phyloP scores from a whole-genome alignment of 2,113 vertebrate species.

The Takifugu flavidus region DNA sequence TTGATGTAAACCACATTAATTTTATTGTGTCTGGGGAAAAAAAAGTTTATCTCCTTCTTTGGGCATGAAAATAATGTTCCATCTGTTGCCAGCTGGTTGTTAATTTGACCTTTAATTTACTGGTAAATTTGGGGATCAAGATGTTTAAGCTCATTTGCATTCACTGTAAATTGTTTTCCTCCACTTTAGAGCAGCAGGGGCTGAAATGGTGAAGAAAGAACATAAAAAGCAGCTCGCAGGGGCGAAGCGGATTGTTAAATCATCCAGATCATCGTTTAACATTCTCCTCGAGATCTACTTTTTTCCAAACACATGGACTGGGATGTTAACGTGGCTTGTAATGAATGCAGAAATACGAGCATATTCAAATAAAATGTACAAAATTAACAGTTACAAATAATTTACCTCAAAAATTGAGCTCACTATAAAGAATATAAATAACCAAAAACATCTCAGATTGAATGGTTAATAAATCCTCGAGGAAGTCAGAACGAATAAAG shows the following conservation, averaged over 20 bases:
- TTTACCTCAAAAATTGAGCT: too few relatives aligned
- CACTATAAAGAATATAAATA: too few relatives aligned
- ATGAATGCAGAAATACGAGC: too few relatives aligned
- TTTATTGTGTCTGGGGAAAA: neutral
- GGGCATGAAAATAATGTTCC: neutral
- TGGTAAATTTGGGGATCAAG: conserved; percentile 15
- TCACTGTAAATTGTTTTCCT: conserved; percentile 20
- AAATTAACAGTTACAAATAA: too few relatives aligned
- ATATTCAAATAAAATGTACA: too few relatives aligned
- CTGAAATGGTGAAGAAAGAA: conserved; percentile 30
- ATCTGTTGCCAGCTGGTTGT: conserved; percentile 1
- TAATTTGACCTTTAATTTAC: conserved; percentile 9
- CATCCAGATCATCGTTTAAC: neutral
- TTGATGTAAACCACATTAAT: neutral
- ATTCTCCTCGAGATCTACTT: too few relatives aligned
- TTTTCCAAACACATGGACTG: too few relatives aligned
- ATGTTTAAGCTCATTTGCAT: conserved; percentile 12
- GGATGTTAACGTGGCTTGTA: too few relatives aligned
- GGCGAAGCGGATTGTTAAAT: neutral
- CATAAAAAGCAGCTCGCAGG: conserved; percentile 16
- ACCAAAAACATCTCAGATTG: too few relatives aligned
- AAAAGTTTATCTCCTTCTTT: neutral
- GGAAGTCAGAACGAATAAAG: too few relatives aligned
- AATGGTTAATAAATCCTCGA: too few relatives aligned
- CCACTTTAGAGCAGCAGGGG: conserved; percentile 25